These are phyloP conservation scores for Melanargia galathea DNA, from an alignment of 2,888 invertebrate genomes.

Conservation along the genomic window DNA sequence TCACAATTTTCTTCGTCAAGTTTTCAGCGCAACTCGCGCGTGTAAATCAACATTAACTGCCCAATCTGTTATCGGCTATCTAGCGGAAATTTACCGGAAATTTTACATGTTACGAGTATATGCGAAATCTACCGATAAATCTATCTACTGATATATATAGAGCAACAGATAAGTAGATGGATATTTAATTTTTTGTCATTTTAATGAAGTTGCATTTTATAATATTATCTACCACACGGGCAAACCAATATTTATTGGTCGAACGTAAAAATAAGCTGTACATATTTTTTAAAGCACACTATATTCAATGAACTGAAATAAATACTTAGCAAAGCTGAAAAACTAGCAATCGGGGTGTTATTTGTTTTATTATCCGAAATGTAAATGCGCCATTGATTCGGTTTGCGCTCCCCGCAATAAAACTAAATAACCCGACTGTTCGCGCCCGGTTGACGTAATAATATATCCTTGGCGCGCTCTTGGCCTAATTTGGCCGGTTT, in stretches of 20 bases:
- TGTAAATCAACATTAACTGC: slow-evolving; percentile 43
- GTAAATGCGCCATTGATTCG: background rate
- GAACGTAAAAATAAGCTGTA: too few relatives aligned
- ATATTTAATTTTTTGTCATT: too few relatives aligned
- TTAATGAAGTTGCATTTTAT: too few relatives aligned
- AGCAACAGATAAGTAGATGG: too few relatives aligned
- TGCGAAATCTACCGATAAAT: background rate
- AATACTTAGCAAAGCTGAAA: slow-evolving; percentile 2
- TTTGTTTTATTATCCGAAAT: slow-evolving; percentile 6
- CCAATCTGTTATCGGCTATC: slow-evolving; percentile 39
- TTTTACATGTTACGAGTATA: background rate
- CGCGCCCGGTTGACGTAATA: too few relatives aligned
- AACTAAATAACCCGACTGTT: background rate
- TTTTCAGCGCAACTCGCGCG: slow-evolving; percentile 41
- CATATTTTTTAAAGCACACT: background rate
- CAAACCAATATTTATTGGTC: too few relatives aligned
- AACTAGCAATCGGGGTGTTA: background rate
- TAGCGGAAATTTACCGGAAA: slow-evolving; percentile 16
- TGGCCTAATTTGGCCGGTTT: too few relatives aligned
- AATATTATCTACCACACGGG: too few relatives aligned
- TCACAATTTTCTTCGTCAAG: slow-evolving; percentile 31
- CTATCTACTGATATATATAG: too few relatives aligned
- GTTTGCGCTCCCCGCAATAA: background rate
- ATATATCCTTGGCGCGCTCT: too few relatives aligned
- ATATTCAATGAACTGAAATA: background rate